phyloP scores from a whole-genome alignment of 2,888 invertebrate species.

The Athripsodes cinereus region DNA sequence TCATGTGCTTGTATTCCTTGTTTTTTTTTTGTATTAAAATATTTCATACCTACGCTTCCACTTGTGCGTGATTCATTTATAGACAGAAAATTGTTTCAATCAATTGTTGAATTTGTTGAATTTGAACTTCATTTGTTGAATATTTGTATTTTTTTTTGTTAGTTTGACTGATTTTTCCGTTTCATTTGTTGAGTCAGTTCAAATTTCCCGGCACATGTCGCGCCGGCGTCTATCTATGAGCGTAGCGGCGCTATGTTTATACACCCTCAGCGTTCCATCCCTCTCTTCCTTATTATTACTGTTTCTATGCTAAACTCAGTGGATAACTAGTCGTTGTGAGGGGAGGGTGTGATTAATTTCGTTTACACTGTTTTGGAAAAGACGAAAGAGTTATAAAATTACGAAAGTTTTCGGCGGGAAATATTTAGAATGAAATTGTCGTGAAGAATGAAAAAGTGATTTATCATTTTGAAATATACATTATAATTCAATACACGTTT shows the following conservation, averaged over 20 bases:
- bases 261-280: neutral
- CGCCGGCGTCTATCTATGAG: neutral
- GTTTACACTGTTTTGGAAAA: neutral
- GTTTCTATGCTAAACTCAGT: too few species aligned
- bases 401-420: neutral
- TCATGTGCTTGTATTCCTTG: too few species aligned
- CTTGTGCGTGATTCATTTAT: too few species aligned
- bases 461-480: too few species aligned
- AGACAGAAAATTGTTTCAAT: too few species aligned
- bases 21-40: too few species aligned
- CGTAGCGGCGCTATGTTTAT: neutral
- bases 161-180: neutral
- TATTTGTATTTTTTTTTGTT: too few species aligned
- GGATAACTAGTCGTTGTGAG: neutral
- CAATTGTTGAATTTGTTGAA: too few species aligned
- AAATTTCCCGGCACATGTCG: neutral
- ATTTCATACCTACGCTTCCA: too few species aligned
- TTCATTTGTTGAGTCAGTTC: neutral
- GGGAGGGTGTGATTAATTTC: neutral
- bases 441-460: too few species aligned
- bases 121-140: too few species aligned
- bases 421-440: neutral
- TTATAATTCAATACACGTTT: too few species aligned
- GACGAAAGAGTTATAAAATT: neutral
- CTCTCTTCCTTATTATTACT: neutral